Conservation (phyloP, 2,888 invertebrate genomes). For the Ormyrus pomaceus region DNA sequence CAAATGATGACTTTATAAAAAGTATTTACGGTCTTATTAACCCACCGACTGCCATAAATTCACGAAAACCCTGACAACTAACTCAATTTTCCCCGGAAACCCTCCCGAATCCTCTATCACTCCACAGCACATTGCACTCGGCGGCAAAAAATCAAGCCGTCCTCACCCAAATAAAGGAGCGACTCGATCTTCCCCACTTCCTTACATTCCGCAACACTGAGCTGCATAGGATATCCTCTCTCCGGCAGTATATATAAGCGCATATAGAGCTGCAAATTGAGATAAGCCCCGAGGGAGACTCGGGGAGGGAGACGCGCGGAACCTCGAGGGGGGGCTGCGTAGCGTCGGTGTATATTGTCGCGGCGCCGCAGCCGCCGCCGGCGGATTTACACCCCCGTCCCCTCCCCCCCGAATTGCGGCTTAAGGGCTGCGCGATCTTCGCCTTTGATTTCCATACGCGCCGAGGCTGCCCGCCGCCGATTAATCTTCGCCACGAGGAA, state of each 20-base stretch:
- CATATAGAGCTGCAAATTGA: constrained; percentile 67
- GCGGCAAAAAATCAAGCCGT: too few species aligned
- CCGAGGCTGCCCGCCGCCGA: neutral
- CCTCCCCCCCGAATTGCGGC: constrained; percentile 66
- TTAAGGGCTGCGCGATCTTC: constrained; percentile 64
- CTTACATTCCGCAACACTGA: constrained; percentile 1
- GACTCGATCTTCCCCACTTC: neutral
- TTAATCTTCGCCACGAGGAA: neutral
- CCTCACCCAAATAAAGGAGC: neutral
- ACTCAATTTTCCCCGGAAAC: too few species aligned
- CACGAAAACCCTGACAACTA: too few species aligned
- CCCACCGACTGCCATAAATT: too few species aligned
- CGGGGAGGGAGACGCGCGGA: constrained; percentile 15
- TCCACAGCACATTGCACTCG: too few species aligned
- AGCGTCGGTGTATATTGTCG: constrained; percentile 68
- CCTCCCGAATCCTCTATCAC: too few species aligned
- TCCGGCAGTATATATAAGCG: constrained; percentile 38
- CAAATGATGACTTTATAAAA: too few species aligned
- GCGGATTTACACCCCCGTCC: constrained; percentile 62
- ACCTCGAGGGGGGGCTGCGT: constrained; percentile 63
- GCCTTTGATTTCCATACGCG: constrained; percentile 49
- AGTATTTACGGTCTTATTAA: too few species aligned
- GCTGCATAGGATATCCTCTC: constrained; percentile 41
- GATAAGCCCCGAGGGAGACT: constrained; percentile 66
- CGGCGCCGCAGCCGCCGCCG: neutral